These are phyloP conservation scores for Phocides pigmalion DNA, from an alignment of 1,140 invertebrate genomes.

Conservation along the genomic window DNA sequence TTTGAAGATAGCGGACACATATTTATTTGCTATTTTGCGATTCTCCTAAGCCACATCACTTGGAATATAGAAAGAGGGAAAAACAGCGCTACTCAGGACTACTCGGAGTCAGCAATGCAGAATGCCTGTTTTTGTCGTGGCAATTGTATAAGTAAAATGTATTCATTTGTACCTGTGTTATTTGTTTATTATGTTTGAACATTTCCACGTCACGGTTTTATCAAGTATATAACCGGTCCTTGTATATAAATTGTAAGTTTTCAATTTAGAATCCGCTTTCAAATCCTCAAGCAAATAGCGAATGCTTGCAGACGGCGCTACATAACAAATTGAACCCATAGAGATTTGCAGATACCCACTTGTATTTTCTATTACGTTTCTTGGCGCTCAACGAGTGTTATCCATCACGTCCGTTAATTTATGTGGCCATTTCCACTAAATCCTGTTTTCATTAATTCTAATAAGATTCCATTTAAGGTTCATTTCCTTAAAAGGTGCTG, in stretches of 20 bases:
- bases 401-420: slow-evolving; percentile 56
- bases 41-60: no score
- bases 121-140: no score
- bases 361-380: slow-evolving; percentile 26
- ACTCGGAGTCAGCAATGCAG: no score
- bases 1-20: no score
- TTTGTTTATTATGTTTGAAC: no score
- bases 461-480: slow-evolving; percentile 50
- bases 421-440: slow-evolving; percentile 52
- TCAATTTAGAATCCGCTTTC: not conserved
- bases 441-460: slow-evolving; percentile 64
- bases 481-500: slow-evolving; percentile 57
- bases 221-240: no score
- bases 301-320: slow-evolving; percentile 13
- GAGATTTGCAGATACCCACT: slow-evolving; percentile 32
- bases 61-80: no score
- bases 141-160: no score
- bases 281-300: slow-evolving; percentile 8
- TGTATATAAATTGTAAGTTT: not conserved
- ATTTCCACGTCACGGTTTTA: no score
- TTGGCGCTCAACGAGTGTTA: slow-evolving; percentile 43
- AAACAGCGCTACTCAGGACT: no score
- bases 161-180: no score
- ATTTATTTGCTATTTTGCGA: no score
- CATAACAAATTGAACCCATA: slow-evolving; percentile 26